Percentiles rank a stretch among this genome's conserved stretches.
phyloP scores from a whole-genome alignment of 2,888 invertebrate genomes.

The Agrenia bidenticulata region DNA sequence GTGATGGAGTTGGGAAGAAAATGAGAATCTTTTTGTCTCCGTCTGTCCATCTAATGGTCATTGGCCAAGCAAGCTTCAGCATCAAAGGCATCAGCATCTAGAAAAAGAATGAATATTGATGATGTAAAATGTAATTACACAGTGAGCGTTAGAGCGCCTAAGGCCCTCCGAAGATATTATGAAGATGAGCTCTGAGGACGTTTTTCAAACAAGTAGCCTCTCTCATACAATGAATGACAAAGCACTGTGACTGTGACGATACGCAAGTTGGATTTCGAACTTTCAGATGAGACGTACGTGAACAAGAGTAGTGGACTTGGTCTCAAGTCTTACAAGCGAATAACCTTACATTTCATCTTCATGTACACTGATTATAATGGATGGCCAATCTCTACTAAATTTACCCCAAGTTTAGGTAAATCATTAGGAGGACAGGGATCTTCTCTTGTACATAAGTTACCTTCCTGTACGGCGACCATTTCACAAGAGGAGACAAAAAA shows the following conservation, averaged over 20 bases:
- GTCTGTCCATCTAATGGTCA: conserved; percentile 34
- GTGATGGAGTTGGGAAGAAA: conserved; percentile 21
- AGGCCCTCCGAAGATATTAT: not conserved
- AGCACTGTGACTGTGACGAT: conserved; percentile 23
- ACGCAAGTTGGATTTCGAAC: conserved; percentile 1
- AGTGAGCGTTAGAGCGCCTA: conserved; percentile 15
- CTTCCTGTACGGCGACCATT: not conserved
- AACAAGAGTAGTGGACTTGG: too few species aligned
- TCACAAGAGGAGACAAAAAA: conserved; percentile 3
- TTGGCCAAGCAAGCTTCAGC: conserved; percentile 26
- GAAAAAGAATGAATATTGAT: conserved; percentile 40
- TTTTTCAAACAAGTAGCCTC: conserved; percentile 22
- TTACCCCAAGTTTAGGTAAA: too few species aligned
- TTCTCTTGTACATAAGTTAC: too few species aligned
- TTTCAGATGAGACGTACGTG: too few species aligned
- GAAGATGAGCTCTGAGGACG: conserved; percentile 12
- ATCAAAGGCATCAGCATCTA: not conserved
- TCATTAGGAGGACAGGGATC: too few species aligned
- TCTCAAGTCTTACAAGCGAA: too few species aligned
- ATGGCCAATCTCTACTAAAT: too few species aligned
- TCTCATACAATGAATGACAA: conserved; percentile 25
- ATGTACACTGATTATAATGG: too few species aligned
- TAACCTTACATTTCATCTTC: too few species aligned
- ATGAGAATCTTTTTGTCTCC: conserved; percentile 27
- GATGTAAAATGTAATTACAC: conserved; percentile 45